Percentiles rank a stretch among this genome's conserved stretches.
These are phyloP conservation scores for Camelus bactrianus DNA, from an alignment of 2,113 vertebrate species.

Conservation along the genomic window DNA sequence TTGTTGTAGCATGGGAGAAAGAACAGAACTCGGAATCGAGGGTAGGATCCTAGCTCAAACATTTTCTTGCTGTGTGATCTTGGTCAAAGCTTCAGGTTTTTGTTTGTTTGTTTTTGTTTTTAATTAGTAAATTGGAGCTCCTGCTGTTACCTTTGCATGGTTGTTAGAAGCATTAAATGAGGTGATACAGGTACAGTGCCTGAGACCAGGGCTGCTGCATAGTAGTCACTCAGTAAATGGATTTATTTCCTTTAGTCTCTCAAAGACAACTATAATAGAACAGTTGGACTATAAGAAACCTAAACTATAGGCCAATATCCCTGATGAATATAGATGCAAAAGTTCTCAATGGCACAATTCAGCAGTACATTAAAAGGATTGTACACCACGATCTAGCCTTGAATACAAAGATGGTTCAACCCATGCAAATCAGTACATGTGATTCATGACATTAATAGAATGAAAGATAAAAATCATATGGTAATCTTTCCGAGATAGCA, in stretches of 20 bases:
- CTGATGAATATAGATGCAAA: not conserved
- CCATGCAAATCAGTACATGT: not conserved
- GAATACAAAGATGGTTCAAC: not conserved
- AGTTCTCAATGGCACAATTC: not conserved
- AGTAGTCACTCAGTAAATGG: not conserved
- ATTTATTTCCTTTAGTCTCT: not conserved
- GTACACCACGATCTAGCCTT: not conserved
- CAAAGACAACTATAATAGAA: not conserved
- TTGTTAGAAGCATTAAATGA: not conserved
- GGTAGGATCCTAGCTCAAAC: not conserved
- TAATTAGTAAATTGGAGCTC: not conserved
- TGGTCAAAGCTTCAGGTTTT: not conserved
- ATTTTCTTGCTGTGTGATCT: not conserved
- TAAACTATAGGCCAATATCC: not conserved
- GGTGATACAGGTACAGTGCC: not conserved
- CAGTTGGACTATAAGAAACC: not conserved
- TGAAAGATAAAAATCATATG: not conserved
- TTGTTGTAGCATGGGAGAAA: not conserved
- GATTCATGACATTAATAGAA: not conserved
- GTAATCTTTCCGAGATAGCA: not conserved
- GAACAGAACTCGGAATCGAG: not conserved
- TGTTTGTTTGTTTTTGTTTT: not conserved
- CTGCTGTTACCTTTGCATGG: not conserved
- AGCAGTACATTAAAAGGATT: not conserved
- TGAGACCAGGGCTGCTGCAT: not conserved